Conservation (phyloP, 1,140 invertebrate genomes). For the Platorchestia sp. region DNA sequence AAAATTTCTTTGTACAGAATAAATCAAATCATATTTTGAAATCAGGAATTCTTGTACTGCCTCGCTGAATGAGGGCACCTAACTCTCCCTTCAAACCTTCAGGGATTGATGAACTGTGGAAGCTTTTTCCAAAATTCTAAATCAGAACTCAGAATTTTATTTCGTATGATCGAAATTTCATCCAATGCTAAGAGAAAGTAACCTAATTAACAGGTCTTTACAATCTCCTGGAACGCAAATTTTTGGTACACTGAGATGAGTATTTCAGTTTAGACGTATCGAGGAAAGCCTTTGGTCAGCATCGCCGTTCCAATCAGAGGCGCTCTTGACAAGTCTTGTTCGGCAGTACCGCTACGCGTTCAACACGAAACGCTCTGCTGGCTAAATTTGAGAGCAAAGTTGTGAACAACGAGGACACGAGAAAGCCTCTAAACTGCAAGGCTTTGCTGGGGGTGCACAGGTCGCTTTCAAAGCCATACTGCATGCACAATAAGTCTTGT, state of each 20-base stretch:
- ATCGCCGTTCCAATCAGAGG: neutral
- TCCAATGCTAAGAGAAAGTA: neutral
- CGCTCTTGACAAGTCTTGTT: neutral
- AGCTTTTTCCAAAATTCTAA: no score
- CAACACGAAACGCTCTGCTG: neutral
- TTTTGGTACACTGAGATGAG: neutral
- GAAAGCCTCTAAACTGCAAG: conserved; percentile 6
- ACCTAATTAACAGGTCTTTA: neutral
- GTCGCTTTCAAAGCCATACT: conserved; percentile 6
- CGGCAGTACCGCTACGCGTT: neutral
- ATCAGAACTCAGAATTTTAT: no score
- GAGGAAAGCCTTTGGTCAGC: neutral
- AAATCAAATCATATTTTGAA: neutral
- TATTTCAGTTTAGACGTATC: neutral
- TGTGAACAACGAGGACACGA: conserved; percentile 3
- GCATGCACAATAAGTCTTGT: conserved; percentile 18
- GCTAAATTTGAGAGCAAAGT: conserved; percentile 18
- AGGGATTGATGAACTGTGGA: neutral
- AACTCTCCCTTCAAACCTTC: no score
- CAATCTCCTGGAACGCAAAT: neutral
- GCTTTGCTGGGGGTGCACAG: neutral
- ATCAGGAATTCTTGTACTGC: no score
- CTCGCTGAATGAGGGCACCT: no score
- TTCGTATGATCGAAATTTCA: no score
- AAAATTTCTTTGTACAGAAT: neutral